A percentile compares a stretch with the other conserved stretches of the same genome.
Conservation (phyloP, 2,888 invertebrate species). For the Plusia festucae region DNA sequence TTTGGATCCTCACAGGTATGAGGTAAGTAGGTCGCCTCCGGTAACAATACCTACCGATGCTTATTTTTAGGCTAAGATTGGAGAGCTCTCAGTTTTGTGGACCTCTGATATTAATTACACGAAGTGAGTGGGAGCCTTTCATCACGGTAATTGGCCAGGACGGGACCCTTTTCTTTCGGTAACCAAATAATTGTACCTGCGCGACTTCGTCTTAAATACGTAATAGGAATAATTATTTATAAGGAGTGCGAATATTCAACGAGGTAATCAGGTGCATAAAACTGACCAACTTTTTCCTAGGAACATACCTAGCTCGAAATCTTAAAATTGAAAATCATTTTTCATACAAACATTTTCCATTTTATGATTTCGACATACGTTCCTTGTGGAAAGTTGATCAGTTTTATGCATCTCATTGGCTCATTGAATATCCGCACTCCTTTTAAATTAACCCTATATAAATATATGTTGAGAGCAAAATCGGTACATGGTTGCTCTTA, state of each 20-base stretch:
- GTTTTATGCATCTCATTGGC: no score
- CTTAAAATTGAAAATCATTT: no score
- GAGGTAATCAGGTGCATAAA: no score
- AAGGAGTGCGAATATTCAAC: no score
- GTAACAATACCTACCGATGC: neutral
- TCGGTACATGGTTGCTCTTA: neutral
- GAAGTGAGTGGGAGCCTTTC: conserved; percentile 21
- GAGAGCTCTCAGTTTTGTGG: conserved; percentile 12
- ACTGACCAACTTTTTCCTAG: no score
- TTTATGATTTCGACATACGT: no score
- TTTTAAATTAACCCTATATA: no score
- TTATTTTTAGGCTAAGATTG: conserved; percentile 18
- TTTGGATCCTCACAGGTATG: neutral
- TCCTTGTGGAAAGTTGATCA: no score
- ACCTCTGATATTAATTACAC: conserved; percentile 31
- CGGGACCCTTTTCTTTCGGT: conserved; percentile 13
- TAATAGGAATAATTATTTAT: no score
- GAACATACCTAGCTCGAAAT: no score
- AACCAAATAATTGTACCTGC: conserved; percentile 11
- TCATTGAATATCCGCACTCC: no score
- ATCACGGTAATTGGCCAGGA: conserved; percentile 18
- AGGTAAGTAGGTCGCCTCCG: conserved; percentile 2
- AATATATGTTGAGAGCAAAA: neutral
- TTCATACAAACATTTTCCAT: no score
- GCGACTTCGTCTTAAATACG: neutral